Conservation (phyloP, 2,888 invertebrate species). For the Papilio demoleus region DNA sequence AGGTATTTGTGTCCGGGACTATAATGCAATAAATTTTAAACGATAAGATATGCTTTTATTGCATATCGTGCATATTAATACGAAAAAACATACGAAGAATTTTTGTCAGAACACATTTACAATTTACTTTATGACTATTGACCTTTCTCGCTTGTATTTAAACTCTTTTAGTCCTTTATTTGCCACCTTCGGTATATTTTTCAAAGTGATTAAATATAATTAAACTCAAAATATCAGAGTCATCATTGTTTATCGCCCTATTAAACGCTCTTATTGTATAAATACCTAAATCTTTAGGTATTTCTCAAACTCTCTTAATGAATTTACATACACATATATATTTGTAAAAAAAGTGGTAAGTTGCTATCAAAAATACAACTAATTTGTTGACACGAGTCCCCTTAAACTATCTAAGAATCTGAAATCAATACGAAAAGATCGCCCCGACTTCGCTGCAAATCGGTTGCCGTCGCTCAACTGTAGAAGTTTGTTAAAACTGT, state of each 20-base stretch:
- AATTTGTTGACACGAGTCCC: not conserved
- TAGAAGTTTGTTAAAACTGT: constrained; percentile 36
- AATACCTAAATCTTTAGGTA: not conserved
- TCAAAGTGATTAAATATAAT: constrained; percentile 1
- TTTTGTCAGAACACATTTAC: constrained; percentile 20
- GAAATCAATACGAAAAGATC: constrained; percentile 14
- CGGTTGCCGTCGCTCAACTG: constrained; percentile 42
- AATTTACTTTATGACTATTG: constrained; percentile 23
- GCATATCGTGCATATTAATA: constrained; percentile 24
- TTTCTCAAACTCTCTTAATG: not conserved
- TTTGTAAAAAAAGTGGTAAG: not conserved
- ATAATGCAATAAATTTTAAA: constrained; percentile 23
- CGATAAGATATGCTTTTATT: constrained; percentile 22
- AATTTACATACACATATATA: not conserved
- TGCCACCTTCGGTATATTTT: not conserved
- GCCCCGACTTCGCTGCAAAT: constrained; percentile 37
- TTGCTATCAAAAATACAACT: not conserved
- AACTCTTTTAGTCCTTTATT: constrained; percentile 9
- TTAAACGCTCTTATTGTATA: too few species aligned
- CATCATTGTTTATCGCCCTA: too few species aligned
- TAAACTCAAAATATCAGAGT: not conserved
- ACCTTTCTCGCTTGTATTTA: not conserved
- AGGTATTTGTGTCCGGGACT: constrained; percentile 13
- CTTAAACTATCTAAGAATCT: not conserved
- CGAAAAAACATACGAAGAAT: constrained; percentile 13